Conservation (phyloP, 2,888 invertebrate genomes). For the Torymus texanus region DNA sequence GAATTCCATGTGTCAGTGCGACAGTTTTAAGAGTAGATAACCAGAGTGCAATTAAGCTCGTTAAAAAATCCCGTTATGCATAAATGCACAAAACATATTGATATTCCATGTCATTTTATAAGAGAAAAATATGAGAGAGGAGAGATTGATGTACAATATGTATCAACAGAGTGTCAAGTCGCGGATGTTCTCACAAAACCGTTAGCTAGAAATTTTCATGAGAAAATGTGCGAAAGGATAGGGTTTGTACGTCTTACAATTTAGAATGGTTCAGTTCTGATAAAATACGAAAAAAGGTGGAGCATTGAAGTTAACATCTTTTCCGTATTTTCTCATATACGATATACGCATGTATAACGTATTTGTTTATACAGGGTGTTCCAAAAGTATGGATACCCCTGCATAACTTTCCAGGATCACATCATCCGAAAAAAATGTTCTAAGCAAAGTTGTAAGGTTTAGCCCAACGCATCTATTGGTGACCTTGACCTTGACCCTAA, state of each 20-base stretch:
- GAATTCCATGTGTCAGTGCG: conserved; percentile 3
- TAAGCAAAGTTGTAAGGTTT: too few relatives aligned
- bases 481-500: too few relatives aligned
- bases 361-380: too few relatives aligned
- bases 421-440: too few relatives aligned
- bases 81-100: conserved; percentile 20
- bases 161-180: not conserved
- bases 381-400: too few relatives aligned
- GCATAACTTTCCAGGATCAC: too few relatives aligned
- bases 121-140: conserved; percentile 21
- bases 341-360: too few relatives aligned
- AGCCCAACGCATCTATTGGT: too few relatives aligned
- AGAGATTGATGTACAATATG: conserved; percentile 5
- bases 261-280: too few relatives aligned
- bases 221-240: not conserved
- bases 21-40: conserved; percentile 13
- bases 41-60: conserved; percentile 22
- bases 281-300: not conserved
- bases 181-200: not conserved
- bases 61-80: conserved; percentile 33
- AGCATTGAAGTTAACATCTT: not conserved
- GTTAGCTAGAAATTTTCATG: not conserved
- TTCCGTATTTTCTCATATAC: too few relatives aligned
- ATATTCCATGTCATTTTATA: conserved; percentile 24
- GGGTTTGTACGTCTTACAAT: too few relatives aligned